Conservation (phyloP, 2,113 vertebrate species). For the Gymnocephalus cernua region DNA sequence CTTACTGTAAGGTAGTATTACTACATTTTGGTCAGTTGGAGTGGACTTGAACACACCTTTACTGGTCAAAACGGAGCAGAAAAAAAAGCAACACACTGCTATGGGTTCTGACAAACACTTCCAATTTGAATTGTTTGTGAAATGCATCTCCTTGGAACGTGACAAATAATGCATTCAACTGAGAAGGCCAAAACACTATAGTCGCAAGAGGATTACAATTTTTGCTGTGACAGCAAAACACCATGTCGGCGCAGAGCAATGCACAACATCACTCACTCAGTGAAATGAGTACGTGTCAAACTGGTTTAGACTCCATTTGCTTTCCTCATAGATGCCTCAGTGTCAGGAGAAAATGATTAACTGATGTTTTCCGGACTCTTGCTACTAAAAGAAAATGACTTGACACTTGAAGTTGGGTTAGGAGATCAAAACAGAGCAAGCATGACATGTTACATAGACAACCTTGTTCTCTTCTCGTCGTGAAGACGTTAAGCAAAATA, state of each 20-base stretch:
- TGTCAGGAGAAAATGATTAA: constrained; percentile 21
- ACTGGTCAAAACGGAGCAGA: not conserved
- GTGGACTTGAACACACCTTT: not conserved
- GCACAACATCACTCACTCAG: constrained; percentile 36
- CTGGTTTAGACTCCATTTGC: constrained; percentile 22
- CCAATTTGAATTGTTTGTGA: not conserved
- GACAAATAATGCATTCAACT: constrained; percentile 29
- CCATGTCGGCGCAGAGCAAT: not conserved
- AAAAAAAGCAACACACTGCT: not conserved
- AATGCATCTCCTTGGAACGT: not conserved
- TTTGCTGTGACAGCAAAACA: constrained; percentile 21
- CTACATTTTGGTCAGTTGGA: not conserved
- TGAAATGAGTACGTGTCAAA: constrained; percentile 44
- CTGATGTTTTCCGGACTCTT: not conserved
- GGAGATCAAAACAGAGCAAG: not conserved
- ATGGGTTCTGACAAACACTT: not conserved
- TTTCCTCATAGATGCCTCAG: constrained; percentile 25
- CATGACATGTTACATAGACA: not conserved
- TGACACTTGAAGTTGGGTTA: not conserved
- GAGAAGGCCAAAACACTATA: not conserved
- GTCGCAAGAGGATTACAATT: constrained; percentile 3
- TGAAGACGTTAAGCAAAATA: not conserved
- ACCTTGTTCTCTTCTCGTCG: not conserved
- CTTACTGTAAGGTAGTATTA: not conserved
- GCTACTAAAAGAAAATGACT: not conserved